A percentile compares a stretch with the other conserved stretches of the same genome.
Conservation (phyloP, 2,113 vertebrate genomes). For the Pica pica region DNA sequence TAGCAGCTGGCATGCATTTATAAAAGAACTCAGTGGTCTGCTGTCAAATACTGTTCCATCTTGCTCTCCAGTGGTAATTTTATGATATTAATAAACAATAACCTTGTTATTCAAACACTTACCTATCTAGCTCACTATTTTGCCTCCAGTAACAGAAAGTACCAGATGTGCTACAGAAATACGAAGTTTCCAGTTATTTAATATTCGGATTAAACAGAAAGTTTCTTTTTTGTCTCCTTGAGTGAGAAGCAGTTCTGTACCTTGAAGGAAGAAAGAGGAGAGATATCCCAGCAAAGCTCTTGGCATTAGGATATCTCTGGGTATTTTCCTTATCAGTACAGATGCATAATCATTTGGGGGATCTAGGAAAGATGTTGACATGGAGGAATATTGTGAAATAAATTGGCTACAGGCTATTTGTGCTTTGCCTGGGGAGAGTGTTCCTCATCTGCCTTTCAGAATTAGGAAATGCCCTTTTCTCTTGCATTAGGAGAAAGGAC, state of each 20-base stretch:
- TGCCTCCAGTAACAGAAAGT: neutral
- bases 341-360: neutral
- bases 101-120: neutral
- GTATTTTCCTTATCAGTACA: neutral
- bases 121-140: neutral
- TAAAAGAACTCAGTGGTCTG: neutral
- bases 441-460: slow-evolving; percentile 20
- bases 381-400: neutral
- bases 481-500: neutral
- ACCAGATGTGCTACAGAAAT: neutral
- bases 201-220: neutral
- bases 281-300: neutral
- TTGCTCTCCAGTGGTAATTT: neutral
- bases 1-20: neutral
- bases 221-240: neutral
- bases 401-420: neutral
- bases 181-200: neutral
- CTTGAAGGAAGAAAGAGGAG: neutral
- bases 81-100: neutral
- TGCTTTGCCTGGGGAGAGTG: neutral
- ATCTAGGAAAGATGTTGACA: neutral
- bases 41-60: neutral
- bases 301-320: neutral
- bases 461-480: neutral
- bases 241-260: neutral